Percentiles rank a stretch among this genome's conserved stretches.
These are phyloP conservation scores for Onchidella celtica DNA, from an alignment of 2,888 invertebrate species.

Conservation along the genomic window DNA sequence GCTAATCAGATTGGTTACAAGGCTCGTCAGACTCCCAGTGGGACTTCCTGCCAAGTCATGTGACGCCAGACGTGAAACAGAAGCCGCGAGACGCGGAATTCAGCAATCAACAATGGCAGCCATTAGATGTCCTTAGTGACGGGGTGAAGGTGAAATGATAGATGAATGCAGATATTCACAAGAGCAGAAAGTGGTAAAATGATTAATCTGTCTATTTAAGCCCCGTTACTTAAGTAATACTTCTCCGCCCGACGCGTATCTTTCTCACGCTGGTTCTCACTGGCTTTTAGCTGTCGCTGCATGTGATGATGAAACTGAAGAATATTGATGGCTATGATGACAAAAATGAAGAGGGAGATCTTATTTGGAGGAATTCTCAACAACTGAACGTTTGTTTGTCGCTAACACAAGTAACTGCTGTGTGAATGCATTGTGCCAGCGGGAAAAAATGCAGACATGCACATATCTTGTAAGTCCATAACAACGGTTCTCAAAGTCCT, in stretches of 20 bases:
- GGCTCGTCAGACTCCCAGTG: neutral
- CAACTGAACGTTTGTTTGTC: too few species aligned
- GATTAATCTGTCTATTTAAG: slow-evolving; percentile 4
- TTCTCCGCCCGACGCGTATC: neutral
- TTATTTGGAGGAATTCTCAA: too few species aligned
- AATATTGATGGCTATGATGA: too few species aligned
- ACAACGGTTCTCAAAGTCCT: too few species aligned
- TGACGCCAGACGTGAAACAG: neutral
- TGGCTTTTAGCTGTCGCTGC: neutral
- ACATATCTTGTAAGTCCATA: too few species aligned
- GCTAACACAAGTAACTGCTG: too few species aligned
- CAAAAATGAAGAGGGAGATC: too few species aligned
- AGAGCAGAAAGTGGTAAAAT: neutral
- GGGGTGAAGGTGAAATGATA: slow-evolving; percentile 1
- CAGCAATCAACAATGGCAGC: neutral
- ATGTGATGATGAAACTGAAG: neutral
- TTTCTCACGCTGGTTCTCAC: too few species aligned
- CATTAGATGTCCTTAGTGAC: slow-evolving; percentile 29
- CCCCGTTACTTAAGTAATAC: neutral
- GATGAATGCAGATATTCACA: neutral
- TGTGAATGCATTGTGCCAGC: too few species aligned
- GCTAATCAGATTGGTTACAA: neutral
- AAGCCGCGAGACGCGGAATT: neutral
- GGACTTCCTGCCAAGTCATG: neutral
- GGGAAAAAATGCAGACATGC: too few species aligned